Percentiles rank a stretch among this genome's conserved stretches.
Evolutionary conservation across 92 coral and sea anemone genomes (phyloP).

Genomic region (Epizoanthus scotinus): DNA sequence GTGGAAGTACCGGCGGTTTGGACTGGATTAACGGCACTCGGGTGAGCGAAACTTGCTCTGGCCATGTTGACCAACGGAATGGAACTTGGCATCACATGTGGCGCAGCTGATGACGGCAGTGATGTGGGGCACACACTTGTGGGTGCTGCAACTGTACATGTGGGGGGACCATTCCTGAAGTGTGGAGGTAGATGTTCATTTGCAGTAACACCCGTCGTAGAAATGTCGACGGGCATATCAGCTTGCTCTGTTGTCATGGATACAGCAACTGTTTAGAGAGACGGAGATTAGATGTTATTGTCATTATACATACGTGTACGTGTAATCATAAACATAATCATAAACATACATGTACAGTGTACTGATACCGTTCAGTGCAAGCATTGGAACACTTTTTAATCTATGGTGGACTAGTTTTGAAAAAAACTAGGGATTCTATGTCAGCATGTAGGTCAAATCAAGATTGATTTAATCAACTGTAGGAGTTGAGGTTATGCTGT

Average conservation of each 20-base stretch:
- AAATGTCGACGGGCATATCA: neutral
- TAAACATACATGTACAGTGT: too few species aligned
- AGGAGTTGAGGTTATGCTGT: too few species aligned
- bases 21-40: neutral
- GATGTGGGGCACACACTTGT: neutral
- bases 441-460: too few species aligned
- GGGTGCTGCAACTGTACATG: slow-evolving; percentile 7
- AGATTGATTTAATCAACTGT: too few species aligned
- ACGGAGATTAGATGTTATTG: neutral
- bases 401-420: too few species aligned
- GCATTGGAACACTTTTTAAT: too few species aligned
- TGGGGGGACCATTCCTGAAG: slow-evolving; percentile 2
- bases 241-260: neutral
- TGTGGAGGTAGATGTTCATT: neutral
- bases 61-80: slow-evolving; percentile 19
- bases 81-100: slow-evolving; percentile 13
- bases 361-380: too few species aligned
- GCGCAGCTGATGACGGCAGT: slow-evolving; percentile 1
- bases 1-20: neutral
- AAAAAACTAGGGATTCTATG: too few species aligned
- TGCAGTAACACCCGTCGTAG: neutral
- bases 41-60: slow-evolving; percentile 3
- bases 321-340: too few species aligned
- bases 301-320: neutral
- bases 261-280: slow-evolving; percentile 5